Base-by-base conservation (phyloP, 2,797 vertebrate genomes). In the Peromyscus attwateri region DNA sequence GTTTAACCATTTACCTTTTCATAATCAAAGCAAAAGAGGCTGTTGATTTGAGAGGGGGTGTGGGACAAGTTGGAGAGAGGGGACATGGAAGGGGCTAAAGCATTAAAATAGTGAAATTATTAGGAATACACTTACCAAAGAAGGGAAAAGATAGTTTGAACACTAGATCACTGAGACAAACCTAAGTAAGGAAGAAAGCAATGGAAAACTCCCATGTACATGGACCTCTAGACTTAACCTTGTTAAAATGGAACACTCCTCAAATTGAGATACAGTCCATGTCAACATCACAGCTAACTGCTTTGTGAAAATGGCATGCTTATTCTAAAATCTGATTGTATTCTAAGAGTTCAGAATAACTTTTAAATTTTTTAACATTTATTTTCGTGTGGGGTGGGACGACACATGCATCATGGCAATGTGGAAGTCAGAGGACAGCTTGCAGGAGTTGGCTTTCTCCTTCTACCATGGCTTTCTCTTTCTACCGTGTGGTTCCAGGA, bases 271-370 rank as follows among this genome's bases (percentile, higher is more conserved):
- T 40, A 70, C 1, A 80, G 17, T 27, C 19, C 17, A 19, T 17
- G 29, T 80, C 25, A 87, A 27, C 76, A 91, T 88, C n/a, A 5
- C 4, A 87, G 55, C 37, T 82, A 43, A 84, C 5, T 83, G 75
- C n/a, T 92, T 90, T 84, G 40, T 46, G 89, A 68, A 88, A 92
- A 80, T 64, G 71, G 83, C 4, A 62, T 40, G 27, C 25, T n/a
- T 25, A 84, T 92, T 68, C 70, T 92, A 92, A 95, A 92, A 91
- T 80, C 90, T n/a, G 40, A 9, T 14, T 77, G 19, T 71, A 94
- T 89, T 94, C 6, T 9, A 83, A 92, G 23, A 71, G 29, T 55
- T 88, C 14, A 43, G 14, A 89, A 95, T 62, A 91, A 46, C 34
- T 29, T 89, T 62, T 49, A 25, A 84, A 46, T 21, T 34, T 43